Conservation (phyloP, 2,113 vertebrate species). For the Thunnus maccoyii region DNA sequence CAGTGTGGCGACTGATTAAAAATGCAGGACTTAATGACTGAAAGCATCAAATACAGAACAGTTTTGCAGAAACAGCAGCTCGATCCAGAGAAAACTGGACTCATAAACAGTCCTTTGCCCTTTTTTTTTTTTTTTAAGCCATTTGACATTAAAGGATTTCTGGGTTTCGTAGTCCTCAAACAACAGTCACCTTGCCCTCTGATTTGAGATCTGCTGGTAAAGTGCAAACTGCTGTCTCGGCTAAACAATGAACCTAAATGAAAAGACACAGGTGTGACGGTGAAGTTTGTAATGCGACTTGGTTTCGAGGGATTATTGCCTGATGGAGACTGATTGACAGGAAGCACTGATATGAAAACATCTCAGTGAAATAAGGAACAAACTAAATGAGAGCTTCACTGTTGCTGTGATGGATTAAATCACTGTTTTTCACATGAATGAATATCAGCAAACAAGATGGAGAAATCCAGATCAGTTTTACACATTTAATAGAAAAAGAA, state of each 20-base stretch:
- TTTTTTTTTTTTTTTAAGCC: no score
- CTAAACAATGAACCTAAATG: background rate
- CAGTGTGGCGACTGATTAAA: background rate
- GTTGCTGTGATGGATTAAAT: constrained; percentile 11
- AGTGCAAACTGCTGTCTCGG: background rate
- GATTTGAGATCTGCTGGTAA: background rate
- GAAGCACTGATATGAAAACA: constrained; percentile 9
- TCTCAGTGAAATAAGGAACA: background rate
- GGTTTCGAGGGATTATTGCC: background rate
- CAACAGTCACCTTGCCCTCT: background rate
- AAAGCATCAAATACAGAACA: background rate
- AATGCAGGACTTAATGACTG: background rate
- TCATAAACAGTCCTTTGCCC: background rate
- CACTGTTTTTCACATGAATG: background rate
- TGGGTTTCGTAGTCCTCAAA: background rate
- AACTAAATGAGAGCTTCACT: constrained; percentile 9
- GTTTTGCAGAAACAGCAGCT: background rate
- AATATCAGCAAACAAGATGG: background rate
- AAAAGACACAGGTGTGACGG: background rate
- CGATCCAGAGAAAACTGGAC: no score
- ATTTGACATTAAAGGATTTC: background rate
- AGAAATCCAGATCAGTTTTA: background rate
- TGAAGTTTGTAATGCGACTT: background rate
- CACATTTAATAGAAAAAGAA: background rate
- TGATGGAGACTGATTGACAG: constrained; percentile 19